Conservation (phyloP, 2,797 vertebrate species). For the Betta splendens region DNA sequence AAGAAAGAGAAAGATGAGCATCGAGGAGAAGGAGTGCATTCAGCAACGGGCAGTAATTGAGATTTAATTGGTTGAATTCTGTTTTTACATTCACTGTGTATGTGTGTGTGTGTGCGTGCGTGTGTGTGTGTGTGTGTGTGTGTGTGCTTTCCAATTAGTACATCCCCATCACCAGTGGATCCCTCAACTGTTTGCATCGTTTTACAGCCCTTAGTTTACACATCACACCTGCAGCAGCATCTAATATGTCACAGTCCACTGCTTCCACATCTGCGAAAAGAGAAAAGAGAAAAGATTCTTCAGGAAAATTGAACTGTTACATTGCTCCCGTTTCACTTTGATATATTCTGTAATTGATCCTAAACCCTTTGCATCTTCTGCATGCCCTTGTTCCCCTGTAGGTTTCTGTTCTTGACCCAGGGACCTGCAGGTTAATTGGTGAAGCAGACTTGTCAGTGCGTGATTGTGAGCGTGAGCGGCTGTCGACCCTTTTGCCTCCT, state of each 20-base stretch:
- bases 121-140: background rate
- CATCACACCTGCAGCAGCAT: constrained; percentile 23
- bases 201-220: constrained; percentile 37
- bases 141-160: constrained; percentile 1
- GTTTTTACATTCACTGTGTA: constrained; percentile 45
- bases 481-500: too few species aligned
- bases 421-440: too few species aligned
- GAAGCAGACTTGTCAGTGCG: too few species aligned
- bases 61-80: constrained; percentile 58
- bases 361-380: too few species aligned
- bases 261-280: too few species aligned
- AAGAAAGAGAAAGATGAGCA: constrained; percentile 1
- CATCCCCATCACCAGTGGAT: constrained; percentile 20
- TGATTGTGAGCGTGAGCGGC: too few species aligned
- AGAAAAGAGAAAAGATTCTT: too few species aligned
- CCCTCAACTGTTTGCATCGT: constrained; percentile 55
- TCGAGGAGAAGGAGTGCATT: constrained; percentile 10
- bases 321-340: background rate
- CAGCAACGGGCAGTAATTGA: constrained; percentile 43
- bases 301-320: constrained; percentile 10
- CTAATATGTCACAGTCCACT: constrained; percentile 15
- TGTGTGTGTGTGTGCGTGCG: background rate
- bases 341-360: constrained; percentile 11
- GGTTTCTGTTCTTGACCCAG: too few species aligned
- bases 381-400: too few species aligned